These are phyloP conservation scores for Drosophila merina DNA, from an alignment of 2,888 invertebrate species.

Conservation along the genomic window DNA sequence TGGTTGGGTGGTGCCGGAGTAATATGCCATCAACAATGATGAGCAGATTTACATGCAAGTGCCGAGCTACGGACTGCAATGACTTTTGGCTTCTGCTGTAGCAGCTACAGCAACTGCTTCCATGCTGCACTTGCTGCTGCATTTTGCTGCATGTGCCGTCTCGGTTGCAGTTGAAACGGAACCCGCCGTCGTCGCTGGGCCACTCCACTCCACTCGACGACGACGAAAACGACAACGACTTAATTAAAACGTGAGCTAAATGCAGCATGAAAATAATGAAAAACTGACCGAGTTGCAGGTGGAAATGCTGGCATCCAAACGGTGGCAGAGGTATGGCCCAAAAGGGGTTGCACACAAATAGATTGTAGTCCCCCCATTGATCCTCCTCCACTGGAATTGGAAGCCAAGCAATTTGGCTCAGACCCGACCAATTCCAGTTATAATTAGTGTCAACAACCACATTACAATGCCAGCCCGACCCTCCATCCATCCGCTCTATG, in stretches of 20 bases:
- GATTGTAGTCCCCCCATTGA: background rate
- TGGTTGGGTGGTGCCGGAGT: slow-evolving; percentile 39
- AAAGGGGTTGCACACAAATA: background rate
- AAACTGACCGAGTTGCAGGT: slow-evolving; percentile 73
- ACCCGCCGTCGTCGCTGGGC: slow-evolving; percentile 27
- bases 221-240: slow-evolving; percentile 54
- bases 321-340: slow-evolving; percentile 19
- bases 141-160: slow-evolving; percentile 4
- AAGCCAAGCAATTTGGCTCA: slow-evolving; percentile 25
- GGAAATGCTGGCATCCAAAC: slow-evolving; percentile 39
- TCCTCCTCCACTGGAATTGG: slow-evolving; percentile 11
- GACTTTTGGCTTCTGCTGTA: slow-evolving; percentile 37
- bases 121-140: slow-evolving; percentile 20
- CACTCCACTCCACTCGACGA: slow-evolving; percentile 32
- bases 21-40: slow-evolving; percentile 82
- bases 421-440: slow-evolving; percentile 68
- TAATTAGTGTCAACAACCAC: slow-evolving; percentile 80
- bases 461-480: slow-evolving; percentile 59
- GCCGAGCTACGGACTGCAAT: slow-evolving; percentile 50
- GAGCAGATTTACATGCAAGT: slow-evolving; percentile 82
- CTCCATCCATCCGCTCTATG: slow-evolving; percentile 14
- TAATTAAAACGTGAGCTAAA: slow-evolving; percentile 81
- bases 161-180: slow-evolving; percentile 35
- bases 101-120: slow-evolving; percentile 1
- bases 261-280: slow-evolving; percentile 79